These are phyloP conservation scores for Sialis lutaria DNA, from an alignment of 2,888 invertebrate genomes.

Conservation along the genomic window DNA sequence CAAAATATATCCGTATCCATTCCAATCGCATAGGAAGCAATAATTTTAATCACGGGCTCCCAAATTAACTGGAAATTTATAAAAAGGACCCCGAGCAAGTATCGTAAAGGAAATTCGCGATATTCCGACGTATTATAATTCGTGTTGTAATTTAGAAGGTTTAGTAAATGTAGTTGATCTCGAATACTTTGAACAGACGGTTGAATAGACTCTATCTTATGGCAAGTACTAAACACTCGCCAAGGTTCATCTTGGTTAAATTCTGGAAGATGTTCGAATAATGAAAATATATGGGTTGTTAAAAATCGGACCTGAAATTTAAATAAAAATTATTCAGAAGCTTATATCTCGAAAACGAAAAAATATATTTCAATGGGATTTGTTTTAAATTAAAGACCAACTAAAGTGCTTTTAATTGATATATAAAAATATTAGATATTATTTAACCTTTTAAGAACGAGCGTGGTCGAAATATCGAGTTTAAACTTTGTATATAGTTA, in stretches of 20 bases:
- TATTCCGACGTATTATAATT: slow-evolving; percentile 38
- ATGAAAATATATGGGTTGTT: slow-evolving; percentile 54
- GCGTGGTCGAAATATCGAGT: no score
- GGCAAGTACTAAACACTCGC: slow-evolving; percentile 47
- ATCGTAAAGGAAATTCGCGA: slow-evolving; percentile 50
- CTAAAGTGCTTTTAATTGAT: no score
- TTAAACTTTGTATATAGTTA: no score
- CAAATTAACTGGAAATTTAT: slow-evolving; percentile 79
- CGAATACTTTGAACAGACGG: slow-evolving; percentile 65
- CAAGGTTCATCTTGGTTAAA: slow-evolving; percentile 31
- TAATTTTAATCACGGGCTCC: slow-evolving; percentile 63
- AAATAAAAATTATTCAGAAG: slow-evolving; percentile 4
- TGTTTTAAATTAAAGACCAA: no score
- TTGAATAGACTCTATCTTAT: slow-evolving; percentile 49
- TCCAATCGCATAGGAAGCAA: slow-evolving; percentile 54
- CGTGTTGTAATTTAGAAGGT: slow-evolving; percentile 49
- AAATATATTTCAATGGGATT: no score
- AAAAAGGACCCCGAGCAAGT: slow-evolving; percentile 66
- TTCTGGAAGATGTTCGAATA: slow-evolving; percentile 39
- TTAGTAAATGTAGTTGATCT: slow-evolving; percentile 53
- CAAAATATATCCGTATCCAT: slow-evolving; percentile 49
- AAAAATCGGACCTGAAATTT: slow-evolving; percentile 46
- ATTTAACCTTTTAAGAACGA: no score
- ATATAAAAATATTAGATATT: no score
- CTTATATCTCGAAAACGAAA: no score